phyloP scores from a whole-genome alignment of 2,113 vertebrate genomes.

The Spheniscus mendiculus region DNA sequence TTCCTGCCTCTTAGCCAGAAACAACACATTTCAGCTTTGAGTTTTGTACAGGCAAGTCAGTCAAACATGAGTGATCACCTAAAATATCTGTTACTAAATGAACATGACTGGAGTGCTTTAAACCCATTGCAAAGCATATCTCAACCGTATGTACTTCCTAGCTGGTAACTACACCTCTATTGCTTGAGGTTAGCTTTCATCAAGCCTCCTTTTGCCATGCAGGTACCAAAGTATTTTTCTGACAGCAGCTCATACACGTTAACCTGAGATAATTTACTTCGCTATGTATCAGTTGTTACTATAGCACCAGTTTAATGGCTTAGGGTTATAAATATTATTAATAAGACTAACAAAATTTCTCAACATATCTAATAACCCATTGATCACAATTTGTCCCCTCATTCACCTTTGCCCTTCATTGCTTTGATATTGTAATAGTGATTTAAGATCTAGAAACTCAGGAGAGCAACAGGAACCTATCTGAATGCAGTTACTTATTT shows the following conservation, averaged over 20 bases:
- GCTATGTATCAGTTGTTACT: conserved; percentile 70
- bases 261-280: conserved; percentile 66
- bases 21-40: conserved; percentile 17
- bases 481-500: neutral
- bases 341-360: conserved; percentile 70
- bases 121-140: neutral
- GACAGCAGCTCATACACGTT: neutral
- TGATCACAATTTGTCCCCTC: conserved; percentile 76
- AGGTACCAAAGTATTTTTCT: neutral
- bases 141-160: neutral
- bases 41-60: neutral
- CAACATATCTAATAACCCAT: conserved; percentile 71
- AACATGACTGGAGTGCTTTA: neutral
- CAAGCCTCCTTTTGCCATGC: neutral
- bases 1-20: neutral
- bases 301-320: conserved; percentile 69
- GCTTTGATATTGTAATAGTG: conserved; percentile 14
- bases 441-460: conserved; percentile 37
- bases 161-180: neutral
- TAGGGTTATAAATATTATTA: conserved; percentile 78
- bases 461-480: neutral
- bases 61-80: conserved; percentile 58
- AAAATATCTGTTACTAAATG: neutral
- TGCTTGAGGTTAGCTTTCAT: neutral
- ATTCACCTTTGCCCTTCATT: conserved; percentile 46